Percentiles rank a stretch among this genome's conserved stretches.
These are phyloP conservation scores for Galago senegalensis DNA, from an alignment of 2,797 vertebrate genomes.

Conservation along the genomic window DNA sequence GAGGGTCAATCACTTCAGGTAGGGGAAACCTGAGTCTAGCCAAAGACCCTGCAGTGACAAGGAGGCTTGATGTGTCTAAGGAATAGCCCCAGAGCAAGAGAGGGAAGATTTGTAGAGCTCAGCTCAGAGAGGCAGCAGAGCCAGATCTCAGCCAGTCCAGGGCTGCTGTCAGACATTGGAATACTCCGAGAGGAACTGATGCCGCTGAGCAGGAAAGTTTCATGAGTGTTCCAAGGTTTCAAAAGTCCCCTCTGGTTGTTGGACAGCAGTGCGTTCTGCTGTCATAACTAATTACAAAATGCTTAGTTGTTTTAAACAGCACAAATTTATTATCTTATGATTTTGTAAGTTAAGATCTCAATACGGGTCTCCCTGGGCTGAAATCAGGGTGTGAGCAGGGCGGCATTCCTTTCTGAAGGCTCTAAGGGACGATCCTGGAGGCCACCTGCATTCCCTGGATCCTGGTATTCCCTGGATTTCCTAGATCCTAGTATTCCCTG, in stretches of 20 bases:
- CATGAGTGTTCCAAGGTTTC: neutral
- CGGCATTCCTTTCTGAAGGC: neutral
- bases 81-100: neutral
- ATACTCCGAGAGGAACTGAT: neutral
- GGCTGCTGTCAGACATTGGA: neutral
- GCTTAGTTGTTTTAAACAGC: neutral
- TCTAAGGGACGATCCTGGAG: neutral
- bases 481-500: too few relatives aligned
- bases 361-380: neutral
- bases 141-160: neutral
- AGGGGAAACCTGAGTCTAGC: neutral
- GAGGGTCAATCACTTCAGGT: neutral
- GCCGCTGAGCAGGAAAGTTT: neutral
- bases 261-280: neutral
- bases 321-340: neutral
- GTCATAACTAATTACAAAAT: neutral
- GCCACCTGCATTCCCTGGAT: neutral
- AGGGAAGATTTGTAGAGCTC: neutral
- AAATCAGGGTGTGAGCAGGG: neutral
- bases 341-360: neutral
- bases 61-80: too few relatives aligned
- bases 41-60: neutral
- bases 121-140: neutral
- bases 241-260: neutral
- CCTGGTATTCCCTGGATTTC: too few relatives aligned